Conservation (phyloP, 2,797 vertebrate genomes). For the Poeciliopsis infans region DNA sequence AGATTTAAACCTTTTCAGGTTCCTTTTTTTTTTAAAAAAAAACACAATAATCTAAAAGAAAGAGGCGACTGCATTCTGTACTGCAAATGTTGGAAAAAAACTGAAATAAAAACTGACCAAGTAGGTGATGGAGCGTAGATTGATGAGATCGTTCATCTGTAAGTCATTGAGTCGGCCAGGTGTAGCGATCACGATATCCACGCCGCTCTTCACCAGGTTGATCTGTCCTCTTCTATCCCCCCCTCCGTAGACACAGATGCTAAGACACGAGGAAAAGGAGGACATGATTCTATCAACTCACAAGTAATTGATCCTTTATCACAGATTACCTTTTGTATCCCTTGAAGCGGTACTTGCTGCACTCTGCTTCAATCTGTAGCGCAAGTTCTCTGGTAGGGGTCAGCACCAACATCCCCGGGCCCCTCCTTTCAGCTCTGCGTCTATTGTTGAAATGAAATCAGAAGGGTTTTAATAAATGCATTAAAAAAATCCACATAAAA, state of each 20-base stretch:
- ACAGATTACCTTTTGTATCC: conserved; percentile 86
- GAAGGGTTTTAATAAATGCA: not conserved
- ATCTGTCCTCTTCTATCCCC: conserved; percentile 90
- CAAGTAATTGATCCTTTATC: not conserved
- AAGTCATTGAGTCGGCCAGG: conserved; percentile 94
- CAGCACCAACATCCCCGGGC: conserved; percentile 96
- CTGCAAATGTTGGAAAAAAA: not conserved
- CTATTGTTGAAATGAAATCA: conserved; percentile 62
- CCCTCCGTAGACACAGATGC: conserved; percentile 95
- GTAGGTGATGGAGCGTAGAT: conserved; percentile 89
- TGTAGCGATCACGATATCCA: conserved; percentile 97
- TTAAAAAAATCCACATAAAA: not conserved
- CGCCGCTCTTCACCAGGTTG: conserved; percentile 82
- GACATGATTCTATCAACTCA: not conserved
- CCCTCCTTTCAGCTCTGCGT: conserved; percentile 75
- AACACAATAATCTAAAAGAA: not conserved
- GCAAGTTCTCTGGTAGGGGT: conserved; percentile 95
- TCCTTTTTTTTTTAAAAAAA: not conserved
- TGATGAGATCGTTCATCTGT: conserved; percentile 94
- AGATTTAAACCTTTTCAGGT: not conserved
- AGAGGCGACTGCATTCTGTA: not conserved
- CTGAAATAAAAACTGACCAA: conserved; percentile 81
- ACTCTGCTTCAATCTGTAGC: conserved; percentile 92
- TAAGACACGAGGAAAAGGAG: conserved; percentile 46
- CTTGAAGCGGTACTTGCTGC: conserved; percentile 92